Evolutionary conservation across 2,888 invertebrate genomes (phyloP).

Genomic region (Euphydryas editha): DNA sequence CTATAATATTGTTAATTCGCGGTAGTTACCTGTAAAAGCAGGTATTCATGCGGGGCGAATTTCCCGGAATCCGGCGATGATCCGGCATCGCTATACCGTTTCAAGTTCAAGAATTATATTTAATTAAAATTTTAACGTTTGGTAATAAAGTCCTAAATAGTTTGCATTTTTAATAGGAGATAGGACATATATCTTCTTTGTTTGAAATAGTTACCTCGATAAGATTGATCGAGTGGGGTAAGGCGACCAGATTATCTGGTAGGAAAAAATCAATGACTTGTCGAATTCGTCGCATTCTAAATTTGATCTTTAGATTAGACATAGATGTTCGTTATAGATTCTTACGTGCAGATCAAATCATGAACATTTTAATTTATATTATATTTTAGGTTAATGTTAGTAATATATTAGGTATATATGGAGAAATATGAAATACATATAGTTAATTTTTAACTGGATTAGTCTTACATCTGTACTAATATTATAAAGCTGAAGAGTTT

Average conservation of each 20-base stretch:
- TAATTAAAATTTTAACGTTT: background rate
- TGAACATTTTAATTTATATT: background rate
- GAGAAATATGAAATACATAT: too few species aligned
- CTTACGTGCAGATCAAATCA: conserved; percentile 49
- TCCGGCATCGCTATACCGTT: conserved; percentile 64
- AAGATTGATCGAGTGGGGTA: conserved; percentile 84
- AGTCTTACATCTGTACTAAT: too few species aligned
- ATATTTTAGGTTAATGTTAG: background rate
- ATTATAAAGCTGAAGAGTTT: too few species aligned
- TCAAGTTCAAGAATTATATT: conserved; percentile 46
- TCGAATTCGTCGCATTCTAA: conserved; percentile 81
- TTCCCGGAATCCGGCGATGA: conserved; percentile 83
- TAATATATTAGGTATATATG: background rate
- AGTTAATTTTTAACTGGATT: too few species aligned
- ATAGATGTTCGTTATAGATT: conserved; percentile 59
- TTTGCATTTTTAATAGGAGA: background rate
- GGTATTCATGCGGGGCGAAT: conserved; percentile 82
- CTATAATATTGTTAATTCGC: conserved; percentile 42
- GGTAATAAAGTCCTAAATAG: conserved; percentile 44
- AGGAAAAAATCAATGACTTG: conserved; percentile 80
- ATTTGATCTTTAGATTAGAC: conserved; percentile 57
- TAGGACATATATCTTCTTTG: conserved; percentile 50
- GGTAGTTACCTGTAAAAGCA: conserved; percentile 75
- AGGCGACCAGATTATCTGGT: conserved; percentile 79
- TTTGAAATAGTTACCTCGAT: conserved; percentile 68